Base-by-base conservation (phyloP, 2,888 invertebrate genomes). In the Drosophila incognita region DNA sequence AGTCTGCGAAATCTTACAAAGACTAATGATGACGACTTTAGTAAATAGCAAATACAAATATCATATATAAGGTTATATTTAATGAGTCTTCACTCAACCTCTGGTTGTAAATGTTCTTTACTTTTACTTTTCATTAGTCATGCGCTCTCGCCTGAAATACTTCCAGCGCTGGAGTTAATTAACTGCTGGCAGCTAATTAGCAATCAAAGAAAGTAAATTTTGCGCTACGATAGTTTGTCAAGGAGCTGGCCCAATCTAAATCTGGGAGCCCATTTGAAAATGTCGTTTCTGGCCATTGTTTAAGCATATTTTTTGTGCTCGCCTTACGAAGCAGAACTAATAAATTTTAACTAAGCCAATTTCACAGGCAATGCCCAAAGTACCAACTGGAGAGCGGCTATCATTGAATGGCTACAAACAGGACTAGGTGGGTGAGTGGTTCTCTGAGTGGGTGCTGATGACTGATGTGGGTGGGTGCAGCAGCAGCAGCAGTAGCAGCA, bases 271-370 rank as follows among this genome's bases (percentile, higher is more conserved):
- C 63, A 59, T 51, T 63, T 46, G 29, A 38, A 57, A 72, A 66
- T 69, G 36, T 60, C 42, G 31, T 67, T 67, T 66, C 61, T 49
- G n/a, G 40, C 48, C 33, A 54, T 81, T 80, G 80, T 71, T 74
- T 65, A 49, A 36, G 52, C 33, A 31, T 33, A 60, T 56, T 67
- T 60, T 73, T 81, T 83, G 73, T 74, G 69, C 65, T 57, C 62
- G 67, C 60, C 56, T 61, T 70, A 6, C 74, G 67, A 82, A 57
- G 57, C 82, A 71, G 68, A 69, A 76, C 64, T 76, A 88, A 86
- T 86, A 70, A 62, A 74, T 83, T 78, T 80, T 49, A 76, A 71
- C 76, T 74, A 72, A 82, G 81, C 86, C 73, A 89, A 79, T 87
- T 89, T 82, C 42, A 68, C 62, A 52, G 65, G 59, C 49, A 29